phyloP scores from a whole-genome alignment of 1,140 invertebrate species.

The Luehdorfia chinensis region DNA sequence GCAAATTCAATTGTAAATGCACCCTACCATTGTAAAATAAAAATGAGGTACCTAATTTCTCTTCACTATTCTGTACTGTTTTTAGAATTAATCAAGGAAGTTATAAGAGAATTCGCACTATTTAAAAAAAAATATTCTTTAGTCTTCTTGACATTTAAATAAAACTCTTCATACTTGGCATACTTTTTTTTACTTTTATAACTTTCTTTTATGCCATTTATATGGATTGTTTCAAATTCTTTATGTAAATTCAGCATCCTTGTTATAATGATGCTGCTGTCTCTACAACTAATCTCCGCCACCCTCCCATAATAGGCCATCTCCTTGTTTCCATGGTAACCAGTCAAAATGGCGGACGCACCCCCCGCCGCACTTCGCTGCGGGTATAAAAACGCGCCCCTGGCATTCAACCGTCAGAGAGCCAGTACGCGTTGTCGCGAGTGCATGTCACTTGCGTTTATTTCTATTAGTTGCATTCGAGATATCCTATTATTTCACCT shows the following conservation, averaged over 20 bases:
- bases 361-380: constrained; percentile 39
- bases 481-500: constrained; percentile 28
- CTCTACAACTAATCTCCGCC: constrained; percentile 68
- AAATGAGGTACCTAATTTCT: too few species aligned
- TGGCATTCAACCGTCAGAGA: constrained; percentile 39
- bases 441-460: constrained; percentile 40
- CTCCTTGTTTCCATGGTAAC: constrained; percentile 68
- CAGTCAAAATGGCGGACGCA: constrained; percentile 58
- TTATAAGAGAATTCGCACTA: too few species aligned
- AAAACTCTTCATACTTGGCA: too few species aligned
- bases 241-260: neutral
- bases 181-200: too few species aligned
- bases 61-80: too few species aligned
- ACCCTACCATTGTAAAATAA: too few species aligned
- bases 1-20: constrained; percentile 23
- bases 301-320: constrained; percentile 73
- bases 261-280: constrained; percentile 33
- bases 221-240: too few species aligned
- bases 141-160: too few species aligned
- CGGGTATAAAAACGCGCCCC: constrained; percentile 57
- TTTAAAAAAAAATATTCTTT: too few species aligned
- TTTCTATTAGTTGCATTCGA: constrained; percentile 39
- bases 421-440: constrained; percentile 47
- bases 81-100: too few species aligned
- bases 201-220: too few species aligned